These are phyloP conservation scores for Drosophila quadrilineata DNA, from an alignment of 1,140 invertebrate genomes.

Conservation along the genomic window DNA sequence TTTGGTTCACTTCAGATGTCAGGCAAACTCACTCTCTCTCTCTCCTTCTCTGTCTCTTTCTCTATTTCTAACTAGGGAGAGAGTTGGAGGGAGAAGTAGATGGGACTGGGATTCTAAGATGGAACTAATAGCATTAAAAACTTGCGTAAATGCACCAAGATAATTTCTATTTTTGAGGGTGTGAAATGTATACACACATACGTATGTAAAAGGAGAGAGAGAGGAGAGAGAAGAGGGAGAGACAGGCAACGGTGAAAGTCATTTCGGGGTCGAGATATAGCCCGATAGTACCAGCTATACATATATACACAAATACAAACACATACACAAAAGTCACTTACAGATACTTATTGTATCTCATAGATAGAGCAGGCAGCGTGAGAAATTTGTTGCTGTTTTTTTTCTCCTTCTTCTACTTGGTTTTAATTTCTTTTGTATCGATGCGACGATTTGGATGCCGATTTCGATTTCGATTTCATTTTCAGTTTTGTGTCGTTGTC, in stretches of 20 bases:
- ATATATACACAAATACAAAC: constrained; percentile 1
- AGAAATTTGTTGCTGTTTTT: constrained; percentile 73
- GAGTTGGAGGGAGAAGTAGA: background rate
- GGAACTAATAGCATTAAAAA: constrained; percentile 80
- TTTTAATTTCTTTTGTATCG: constrained; percentile 69
- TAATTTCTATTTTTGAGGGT: constrained; percentile 79
- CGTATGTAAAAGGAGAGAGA: constrained; percentile 12
- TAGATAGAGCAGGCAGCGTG: constrained; percentile 53
- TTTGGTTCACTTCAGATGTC: constrained; percentile 47
- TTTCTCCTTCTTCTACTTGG: too few relatives aligned
- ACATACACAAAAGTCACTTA: constrained; percentile 14
- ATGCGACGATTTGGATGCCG: constrained; percentile 53
- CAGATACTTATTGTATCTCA: too few relatives aligned
- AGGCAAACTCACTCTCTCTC: too few relatives aligned
- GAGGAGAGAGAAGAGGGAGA: too few relatives aligned
- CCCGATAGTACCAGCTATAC: constrained; percentile 31
- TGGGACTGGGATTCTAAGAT: constrained; percentile 57
- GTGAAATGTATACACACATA: constrained; percentile 69
- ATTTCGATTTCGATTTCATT: constrained; percentile 37
- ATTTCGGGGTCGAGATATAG: constrained; percentile 60
- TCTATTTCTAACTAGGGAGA: too few relatives aligned
- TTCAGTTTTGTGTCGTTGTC: constrained; percentile 29
- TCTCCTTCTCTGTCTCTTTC: too few relatives aligned
- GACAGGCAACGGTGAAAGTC: constrained; percentile 56
- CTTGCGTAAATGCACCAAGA: constrained; percentile 77